Evolutionary conservation across 1,140 invertebrate species (phyloP), one percentile per base, ranked within the genome.

Genomic region (Tetragonula clypearis): DNA sequence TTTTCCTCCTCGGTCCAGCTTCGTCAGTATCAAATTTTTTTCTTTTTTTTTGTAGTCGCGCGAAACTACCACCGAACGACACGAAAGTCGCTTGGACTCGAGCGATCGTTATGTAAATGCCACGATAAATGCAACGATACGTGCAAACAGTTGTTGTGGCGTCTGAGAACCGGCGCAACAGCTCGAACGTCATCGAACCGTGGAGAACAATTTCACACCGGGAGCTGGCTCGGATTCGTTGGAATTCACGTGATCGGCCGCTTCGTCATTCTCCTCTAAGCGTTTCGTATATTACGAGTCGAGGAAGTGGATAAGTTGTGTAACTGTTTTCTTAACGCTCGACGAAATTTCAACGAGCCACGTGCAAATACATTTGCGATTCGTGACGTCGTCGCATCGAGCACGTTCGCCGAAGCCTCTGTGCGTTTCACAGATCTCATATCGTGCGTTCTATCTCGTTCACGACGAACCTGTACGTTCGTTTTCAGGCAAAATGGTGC

Each of bases 241-340:
- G 53, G 53, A 58, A 75, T 58, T 56, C 74, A 35, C 58, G 19
- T 26, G 30, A 41, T 12, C 41, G n/a, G 21, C 26, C 3, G 41
- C 58, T 15, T 65, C 75, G 75, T 62, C 75, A 78, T 75, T 68
- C 35, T 35, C 53, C 21, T 30, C 79, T 17, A 60, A 71, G 2
- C 72, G 26, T 75, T 76, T 66, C 60, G 72, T 74, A 76, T 75
- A 75, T 82, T 82, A 68, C 81, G 81, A 49, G 41, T 21, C 81
- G 53, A 68, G 81, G 81, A 77, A 82, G 60, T 23, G 21, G 26
- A 66, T n/a, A 30, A 41, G 72, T 82, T 77, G 49, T 66, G 30
- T 83, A 83, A 83, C 81, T 77, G 81, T 83, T 83, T 58, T 77
- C 81, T 55, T 17, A 49, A 83, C 74, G 81, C 49, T 55, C 53